phyloP scores from a whole-genome alignment of 2,797 vertebrate species.

The Moxostoma hubbsi region DNA sequence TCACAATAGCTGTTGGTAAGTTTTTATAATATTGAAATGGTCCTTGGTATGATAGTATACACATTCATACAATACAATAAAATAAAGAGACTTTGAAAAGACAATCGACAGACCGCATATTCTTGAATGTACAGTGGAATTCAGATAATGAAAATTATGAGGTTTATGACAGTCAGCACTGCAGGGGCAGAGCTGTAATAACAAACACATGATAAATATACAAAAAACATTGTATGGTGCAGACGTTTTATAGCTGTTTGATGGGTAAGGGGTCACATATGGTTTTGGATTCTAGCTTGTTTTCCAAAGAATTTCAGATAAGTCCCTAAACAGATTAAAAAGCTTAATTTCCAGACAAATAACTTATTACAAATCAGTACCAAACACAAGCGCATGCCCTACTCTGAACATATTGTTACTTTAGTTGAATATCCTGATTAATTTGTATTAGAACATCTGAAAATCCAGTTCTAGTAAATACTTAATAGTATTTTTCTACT shows the following conservation, averaged over 20 bases:
- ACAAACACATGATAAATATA: background rate
- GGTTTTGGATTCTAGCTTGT: slow-evolving; percentile 14
- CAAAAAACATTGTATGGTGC: background rate
- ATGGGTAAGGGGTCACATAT: slow-evolving; percentile 5
- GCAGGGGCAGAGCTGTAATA: background rate
- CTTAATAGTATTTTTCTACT: background rate
- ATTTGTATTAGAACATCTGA: background rate
- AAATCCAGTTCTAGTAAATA: background rate
- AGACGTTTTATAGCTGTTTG: slow-evolving; percentile 2
- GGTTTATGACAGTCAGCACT: background rate
- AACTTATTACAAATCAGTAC: slow-evolving; percentile 13
- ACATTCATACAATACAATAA: no score
- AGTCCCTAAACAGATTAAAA: slow-evolving; percentile 29
- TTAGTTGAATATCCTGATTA: background rate
- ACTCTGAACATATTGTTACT: slow-evolving; percentile 3
- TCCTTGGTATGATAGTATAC: no score
- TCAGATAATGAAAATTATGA: background rate
- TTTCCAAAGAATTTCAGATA: slow-evolving; percentile 21
- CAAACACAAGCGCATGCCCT: slow-evolving; percentile 14
- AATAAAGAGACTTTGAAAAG: no score
- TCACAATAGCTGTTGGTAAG: no score
- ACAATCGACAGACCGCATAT: background rate
- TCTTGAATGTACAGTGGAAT: background rate
- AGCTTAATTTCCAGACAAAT: slow-evolving; percentile 28
- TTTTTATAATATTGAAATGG: no score